Conservation (phyloP, 2,888 invertebrate genomes). For the Lepidocyrtinus sp. region DNA sequence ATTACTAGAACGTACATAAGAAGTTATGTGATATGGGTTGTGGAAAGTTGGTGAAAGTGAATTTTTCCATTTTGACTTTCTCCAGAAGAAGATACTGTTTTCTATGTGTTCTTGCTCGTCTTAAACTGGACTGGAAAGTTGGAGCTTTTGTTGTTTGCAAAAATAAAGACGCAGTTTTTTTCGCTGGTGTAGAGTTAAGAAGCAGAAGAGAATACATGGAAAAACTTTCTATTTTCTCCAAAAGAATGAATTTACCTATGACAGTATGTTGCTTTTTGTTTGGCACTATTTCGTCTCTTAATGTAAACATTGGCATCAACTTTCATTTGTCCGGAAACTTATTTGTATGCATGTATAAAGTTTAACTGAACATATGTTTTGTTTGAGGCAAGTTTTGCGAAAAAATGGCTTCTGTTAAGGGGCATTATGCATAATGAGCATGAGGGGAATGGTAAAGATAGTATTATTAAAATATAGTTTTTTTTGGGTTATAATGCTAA, state of each 20-base stretch:
- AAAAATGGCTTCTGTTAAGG: not conserved
- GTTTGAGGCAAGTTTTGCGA: conserved; percentile 24
- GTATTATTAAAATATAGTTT: not conserved
- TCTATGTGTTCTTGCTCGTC: not conserved
- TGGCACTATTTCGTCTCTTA: conserved; percentile 19
- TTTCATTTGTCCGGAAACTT: conserved; percentile 25
- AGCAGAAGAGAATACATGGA: not conserved
- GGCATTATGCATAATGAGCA: not conserved
- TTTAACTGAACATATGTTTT: conserved; percentile 24
- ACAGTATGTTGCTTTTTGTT: conserved; percentile 26
- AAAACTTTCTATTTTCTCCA: conserved; percentile 19
- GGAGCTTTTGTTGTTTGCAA: too few species aligned
- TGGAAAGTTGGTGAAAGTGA: conserved; percentile 39
- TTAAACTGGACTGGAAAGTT: not conserved
- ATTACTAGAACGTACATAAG: not conserved
- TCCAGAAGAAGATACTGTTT: not conserved
- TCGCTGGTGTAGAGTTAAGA: not conserved
- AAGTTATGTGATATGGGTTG: conserved; percentile 39
- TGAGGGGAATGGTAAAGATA: not conserved
- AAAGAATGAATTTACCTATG: not conserved
- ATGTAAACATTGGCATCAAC: conserved; percentile 13
- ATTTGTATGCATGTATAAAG: conserved; percentile 42
- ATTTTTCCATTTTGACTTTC: conserved; percentile 49
- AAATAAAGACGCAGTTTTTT: not conserved
- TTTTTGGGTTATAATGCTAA: not conserved